Base-by-base conservation (phyloP, 1,140 invertebrate genomes). In the Leucophenga varia region DNA sequence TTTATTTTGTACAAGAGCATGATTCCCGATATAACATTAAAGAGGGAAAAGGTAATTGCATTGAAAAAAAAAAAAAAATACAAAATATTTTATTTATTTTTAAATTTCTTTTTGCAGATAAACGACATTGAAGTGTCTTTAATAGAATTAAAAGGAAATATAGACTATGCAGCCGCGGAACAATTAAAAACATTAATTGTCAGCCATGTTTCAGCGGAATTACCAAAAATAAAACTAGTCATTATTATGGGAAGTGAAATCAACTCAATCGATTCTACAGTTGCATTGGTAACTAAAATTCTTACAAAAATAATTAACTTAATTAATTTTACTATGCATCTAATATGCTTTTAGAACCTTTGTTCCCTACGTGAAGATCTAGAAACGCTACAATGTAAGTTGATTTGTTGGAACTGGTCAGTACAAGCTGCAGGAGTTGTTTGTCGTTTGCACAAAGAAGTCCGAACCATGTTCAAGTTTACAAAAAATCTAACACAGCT, bases 1-100 rank as follows among this genome's bases (percentile, higher is more conserved):
- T 81, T 93, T 49, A 70, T 95, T n/a, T 76, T 94, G 3, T 91
- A 90, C 69, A 86, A 85, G 47, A 84, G 85, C 56, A 87, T 91
- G 2, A 80, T 87, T 61, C 91, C 92, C 10, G 81, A 81, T 45
- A 78, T 88, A 22, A 55, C 79, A 41, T 74, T 87, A 21, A 79
- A 83, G 54, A 76, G 72, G 17, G 80, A 80, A 55, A 77, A 80
- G 46, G 84, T 85, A 52, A 72, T 76, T 55, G 43, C 2, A 37
- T 17, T 14, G 4, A 37, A 4, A 16, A 18, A 37, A 37, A n/a
- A n/a, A n/a, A n/a, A n/a, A n/a, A 18, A 34, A 3, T 13, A 30
- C 8, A 6, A 14, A 37, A 14, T n/a, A 43, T 8, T 12, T 16
- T 9, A 9, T n/a, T 2, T 22, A 3, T 32, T 37, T 14, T 14